These are phyloP conservation scores for Ophioninae sp. DNA, from an alignment of 2,888 invertebrate genomes.

Conservation along the genomic window DNA sequence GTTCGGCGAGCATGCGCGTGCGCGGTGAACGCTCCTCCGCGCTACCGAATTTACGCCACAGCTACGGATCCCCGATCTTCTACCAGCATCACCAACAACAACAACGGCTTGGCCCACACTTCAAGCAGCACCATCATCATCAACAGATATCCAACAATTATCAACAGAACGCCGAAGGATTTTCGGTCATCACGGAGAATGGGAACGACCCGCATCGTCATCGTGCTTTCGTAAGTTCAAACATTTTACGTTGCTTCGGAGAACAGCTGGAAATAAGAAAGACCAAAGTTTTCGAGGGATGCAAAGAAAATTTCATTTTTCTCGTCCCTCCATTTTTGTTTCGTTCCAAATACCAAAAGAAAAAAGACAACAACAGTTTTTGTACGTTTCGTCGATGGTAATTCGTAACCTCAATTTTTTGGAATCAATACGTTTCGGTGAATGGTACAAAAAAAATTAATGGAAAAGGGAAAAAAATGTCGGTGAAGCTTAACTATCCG, in stretches of 20 bases:
- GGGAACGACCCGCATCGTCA: conserved; percentile 79
- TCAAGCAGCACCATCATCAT: conserved; percentile 65
- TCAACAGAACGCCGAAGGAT: conserved; percentile 82
- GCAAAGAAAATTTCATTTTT: too few relatives aligned
- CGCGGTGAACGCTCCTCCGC: conserved; percentile 83
- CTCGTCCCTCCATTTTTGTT: too few relatives aligned
- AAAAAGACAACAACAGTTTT: too few relatives aligned
- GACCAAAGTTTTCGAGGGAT: too few relatives aligned
- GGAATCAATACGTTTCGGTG: too few relatives aligned
- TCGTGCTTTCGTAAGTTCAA: conserved; percentile 74
- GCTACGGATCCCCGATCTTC: conserved; percentile 67
- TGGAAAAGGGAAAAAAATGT: too few relatives aligned
- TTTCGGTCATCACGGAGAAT: conserved; percentile 86
- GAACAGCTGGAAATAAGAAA: too few relatives aligned
- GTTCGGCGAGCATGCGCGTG: conserved; percentile 87
- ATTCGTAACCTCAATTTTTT: too few relatives aligned
- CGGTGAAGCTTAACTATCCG: too few relatives aligned
- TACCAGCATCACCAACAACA: conserved; percentile 66
- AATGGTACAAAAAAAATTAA: too few relatives aligned
- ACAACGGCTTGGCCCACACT: conserved; percentile 66
- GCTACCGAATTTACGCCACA: conserved; percentile 68
- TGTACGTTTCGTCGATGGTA: too few relatives aligned
- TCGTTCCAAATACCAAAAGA: too few relatives aligned
- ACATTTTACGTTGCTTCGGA: conserved; percentile 21
- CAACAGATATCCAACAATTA: conserved; percentile 61